Percentiles rank a stretch among this genome's conserved stretches.
These are phyloP conservation scores for Drosophila tripunctata DNA, from an alignment of 2,888 invertebrate species.

Conservation along the genomic window DNA sequence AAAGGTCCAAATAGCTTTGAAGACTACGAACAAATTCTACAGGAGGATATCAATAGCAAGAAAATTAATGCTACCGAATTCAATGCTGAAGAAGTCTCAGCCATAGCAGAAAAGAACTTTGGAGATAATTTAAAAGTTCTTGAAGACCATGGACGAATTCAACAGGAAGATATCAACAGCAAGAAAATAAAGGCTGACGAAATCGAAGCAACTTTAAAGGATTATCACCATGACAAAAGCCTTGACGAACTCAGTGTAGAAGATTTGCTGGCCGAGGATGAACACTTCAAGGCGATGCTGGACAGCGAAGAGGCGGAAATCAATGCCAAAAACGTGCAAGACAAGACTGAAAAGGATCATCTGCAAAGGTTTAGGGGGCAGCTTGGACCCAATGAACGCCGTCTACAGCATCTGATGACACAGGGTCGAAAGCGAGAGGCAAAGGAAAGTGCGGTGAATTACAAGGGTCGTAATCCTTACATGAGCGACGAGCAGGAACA, in stretches of 20 bases:
- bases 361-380: no score
- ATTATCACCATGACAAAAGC: not conserved
- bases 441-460: slow-evolving; percentile 12
- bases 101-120: no score
- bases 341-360: no score
- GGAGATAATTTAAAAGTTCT: no score
- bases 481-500: not conserved
- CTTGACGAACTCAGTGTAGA: not conserved
- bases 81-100: no score
- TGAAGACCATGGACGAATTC: not conserved
- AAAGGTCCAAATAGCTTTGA: no score
- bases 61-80: not conserved
- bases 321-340: no score
- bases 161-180: not conserved
- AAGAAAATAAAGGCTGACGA: not conserved
- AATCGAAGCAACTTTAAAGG: not conserved
- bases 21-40: not conserved
- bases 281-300: not conserved
- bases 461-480: slow-evolving; percentile 41
- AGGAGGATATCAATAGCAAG: not conserved
- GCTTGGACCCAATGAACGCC: not conserved
- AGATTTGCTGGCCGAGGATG: not conserved
- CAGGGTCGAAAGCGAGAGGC: not conserved
- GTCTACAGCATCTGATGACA: slow-evolving; percentile 9
- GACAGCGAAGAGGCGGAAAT: not conserved